Percentiles rank a stretch among this genome's conserved stretches.
These are phyloP conservation scores for Pelobates cultripes DNA, from an alignment of 2,797 vertebrate genomes.

Conservation along the genomic window DNA sequence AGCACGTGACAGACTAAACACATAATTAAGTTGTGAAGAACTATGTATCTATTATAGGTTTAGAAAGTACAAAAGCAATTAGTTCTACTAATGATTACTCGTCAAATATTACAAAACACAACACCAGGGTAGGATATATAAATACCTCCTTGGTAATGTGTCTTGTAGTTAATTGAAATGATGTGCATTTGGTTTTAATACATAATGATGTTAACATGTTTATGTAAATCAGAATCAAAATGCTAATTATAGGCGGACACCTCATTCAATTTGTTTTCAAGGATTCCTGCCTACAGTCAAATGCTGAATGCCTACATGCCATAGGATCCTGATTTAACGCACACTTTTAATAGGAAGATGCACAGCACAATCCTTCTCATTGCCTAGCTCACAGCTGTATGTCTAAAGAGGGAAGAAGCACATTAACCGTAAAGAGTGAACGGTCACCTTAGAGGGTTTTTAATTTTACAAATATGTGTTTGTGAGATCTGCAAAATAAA, in stretches of 20 bases:
- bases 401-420: no score
- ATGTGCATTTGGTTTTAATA: neutral
- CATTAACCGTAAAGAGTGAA: no score
- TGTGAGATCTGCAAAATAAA: no score
- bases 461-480: no score
- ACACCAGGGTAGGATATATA: neutral
- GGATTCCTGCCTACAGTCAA: no score
- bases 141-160: neutral
- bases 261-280: no score
- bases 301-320: no score
- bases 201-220: neutral
- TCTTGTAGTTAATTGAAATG: neutral
- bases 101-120: neutral
- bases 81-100: neutral
- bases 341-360: no score
- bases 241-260: neutral
- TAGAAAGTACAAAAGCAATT: slow-evolving; percentile 7
- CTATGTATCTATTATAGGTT: neutral
- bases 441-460: no score
- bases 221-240: neutral
- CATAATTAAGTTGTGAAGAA: neutral
- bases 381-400: no score
- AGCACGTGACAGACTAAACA: neutral
- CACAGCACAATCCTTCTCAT: no score
- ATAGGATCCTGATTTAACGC: no score